A percentile compares a stretch with the other conserved stretches of the same genome.
Evolutionary conservation across 64 coral and sea anemone species (phyloP).

Genomic region (Pocillopora verrucosa): DNA sequence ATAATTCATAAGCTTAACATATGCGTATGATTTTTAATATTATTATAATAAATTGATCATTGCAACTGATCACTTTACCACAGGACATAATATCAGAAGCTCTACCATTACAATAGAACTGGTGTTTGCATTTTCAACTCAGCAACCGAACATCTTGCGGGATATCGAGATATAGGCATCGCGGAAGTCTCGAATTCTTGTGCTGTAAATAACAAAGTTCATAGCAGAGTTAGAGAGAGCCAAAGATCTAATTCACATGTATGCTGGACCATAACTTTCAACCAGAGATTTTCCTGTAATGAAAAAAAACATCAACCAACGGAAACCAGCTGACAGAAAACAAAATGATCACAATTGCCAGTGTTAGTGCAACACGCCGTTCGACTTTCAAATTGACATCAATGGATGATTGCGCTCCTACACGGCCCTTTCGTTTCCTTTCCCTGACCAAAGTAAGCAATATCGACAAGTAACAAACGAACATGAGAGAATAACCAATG

Average conservation of each 20-base stretch:
- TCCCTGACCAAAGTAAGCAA: background rate
- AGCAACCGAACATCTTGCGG: background rate
- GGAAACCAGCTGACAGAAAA: constrained; percentile 41
- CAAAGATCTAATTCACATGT: constrained; percentile 46
- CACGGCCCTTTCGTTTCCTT: background rate
- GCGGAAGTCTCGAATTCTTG: constrained; percentile 19
- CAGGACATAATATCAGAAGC: no score
- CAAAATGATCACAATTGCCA: constrained; percentile 41
- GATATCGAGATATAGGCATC: background rate
- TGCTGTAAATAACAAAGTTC: constrained; percentile 53
- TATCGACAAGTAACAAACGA: constrained; percentile 6
- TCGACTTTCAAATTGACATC: background rate
- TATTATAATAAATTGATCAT: no score
- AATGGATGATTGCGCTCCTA: background rate
- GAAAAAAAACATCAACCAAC: constrained; percentile 11
- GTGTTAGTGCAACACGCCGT: constrained; percentile 13
- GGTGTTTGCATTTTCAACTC: no score
- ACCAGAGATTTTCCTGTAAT: background rate
- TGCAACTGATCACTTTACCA: no score
- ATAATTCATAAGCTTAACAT: no score
- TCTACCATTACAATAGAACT: no score
- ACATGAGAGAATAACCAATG: constrained; percentile 12
- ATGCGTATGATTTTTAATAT: no score
- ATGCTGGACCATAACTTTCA: background rate
- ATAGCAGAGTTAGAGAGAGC: constrained; percentile 45